phyloP scores from a whole-genome alignment of 2,888 invertebrate genomes.

The Saturnia japonica region DNA sequence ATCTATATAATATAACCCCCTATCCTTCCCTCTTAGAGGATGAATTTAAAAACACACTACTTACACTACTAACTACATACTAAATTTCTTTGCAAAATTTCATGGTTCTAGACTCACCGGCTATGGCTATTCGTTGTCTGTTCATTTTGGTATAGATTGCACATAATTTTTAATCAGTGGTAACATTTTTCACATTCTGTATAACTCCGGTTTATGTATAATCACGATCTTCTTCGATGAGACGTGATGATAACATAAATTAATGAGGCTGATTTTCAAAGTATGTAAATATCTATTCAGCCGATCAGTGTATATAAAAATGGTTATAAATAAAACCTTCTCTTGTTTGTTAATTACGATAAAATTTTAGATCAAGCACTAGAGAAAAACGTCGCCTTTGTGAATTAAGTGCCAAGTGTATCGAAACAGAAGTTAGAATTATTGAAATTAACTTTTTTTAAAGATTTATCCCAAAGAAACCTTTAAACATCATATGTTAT shows the following conservation, averaged over 20 bases:
- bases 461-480: too few relatives aligned
- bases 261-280: neutral
- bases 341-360: neutral
- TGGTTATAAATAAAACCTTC: neutral
- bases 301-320: neutral
- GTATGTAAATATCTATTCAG: neutral
- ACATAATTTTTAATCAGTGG: neutral
- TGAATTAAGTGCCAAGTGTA: neutral
- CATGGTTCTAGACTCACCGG: neutral
- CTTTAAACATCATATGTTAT: too few relatives aligned
- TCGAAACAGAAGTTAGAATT: too few relatives aligned
- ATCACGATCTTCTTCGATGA: conserved; percentile 2
- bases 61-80: neutral
- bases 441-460: too few relatives aligned
- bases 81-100: neutral
- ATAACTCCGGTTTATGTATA: neutral
- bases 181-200: neutral
- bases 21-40: neutral
- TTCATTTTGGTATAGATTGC: neutral
- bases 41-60: neutral
- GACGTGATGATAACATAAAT: neutral
- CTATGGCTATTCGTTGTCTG: neutral
- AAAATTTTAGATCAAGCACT: neutral
- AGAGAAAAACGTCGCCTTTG: neutral
- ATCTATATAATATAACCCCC: neutral